Conservation (phyloP, 2,797 vertebrate genomes). For the Adelosebastes latens region DNA sequence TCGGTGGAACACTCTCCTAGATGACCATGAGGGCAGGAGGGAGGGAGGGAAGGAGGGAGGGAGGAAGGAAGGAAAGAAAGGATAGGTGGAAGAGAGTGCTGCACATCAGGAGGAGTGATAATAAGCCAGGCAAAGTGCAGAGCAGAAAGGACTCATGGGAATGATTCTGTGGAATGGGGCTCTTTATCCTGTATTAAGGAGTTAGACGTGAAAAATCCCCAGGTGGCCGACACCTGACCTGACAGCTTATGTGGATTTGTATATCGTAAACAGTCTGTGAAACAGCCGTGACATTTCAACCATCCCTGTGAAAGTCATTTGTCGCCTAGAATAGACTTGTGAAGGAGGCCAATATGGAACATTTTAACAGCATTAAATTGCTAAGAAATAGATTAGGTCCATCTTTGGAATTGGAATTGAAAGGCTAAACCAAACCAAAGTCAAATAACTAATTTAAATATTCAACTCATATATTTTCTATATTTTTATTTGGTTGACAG, state of each 20-base stretch:
- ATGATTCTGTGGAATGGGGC: conserved; percentile 41
- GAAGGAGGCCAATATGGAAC: background rate
- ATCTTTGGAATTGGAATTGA: background rate
- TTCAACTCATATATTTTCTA: background rate
- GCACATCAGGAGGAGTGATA: conserved; percentile 68
- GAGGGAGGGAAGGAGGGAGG: background rate
- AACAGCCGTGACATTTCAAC: background rate
- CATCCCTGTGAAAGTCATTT: background rate
- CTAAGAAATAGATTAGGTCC: background rate
- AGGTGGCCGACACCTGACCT: background rate
- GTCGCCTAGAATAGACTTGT: background rate
- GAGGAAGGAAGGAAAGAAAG: conserved; percentile 14
- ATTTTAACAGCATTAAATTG: background rate
- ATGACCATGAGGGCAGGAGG: conserved; percentile 31
- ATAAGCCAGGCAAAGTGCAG: conserved; percentile 69
- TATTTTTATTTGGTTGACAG: background rate
- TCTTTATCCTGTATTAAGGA: conserved; percentile 6
- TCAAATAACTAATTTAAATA: background rate
- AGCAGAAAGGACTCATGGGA: conserved; percentile 60
- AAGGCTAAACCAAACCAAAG: background rate
- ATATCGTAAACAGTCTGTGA: background rate
- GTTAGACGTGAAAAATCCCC: background rate
- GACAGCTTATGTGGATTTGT: background rate
- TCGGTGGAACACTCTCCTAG: conserved; percentile 93
- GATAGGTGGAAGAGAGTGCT: conserved; percentile 55